Evolutionary conservation across 2,797 vertebrate genomes (phyloP), one percentile per base, ranked within the genome.

Genomic region (Siniperca obscura): DNA sequence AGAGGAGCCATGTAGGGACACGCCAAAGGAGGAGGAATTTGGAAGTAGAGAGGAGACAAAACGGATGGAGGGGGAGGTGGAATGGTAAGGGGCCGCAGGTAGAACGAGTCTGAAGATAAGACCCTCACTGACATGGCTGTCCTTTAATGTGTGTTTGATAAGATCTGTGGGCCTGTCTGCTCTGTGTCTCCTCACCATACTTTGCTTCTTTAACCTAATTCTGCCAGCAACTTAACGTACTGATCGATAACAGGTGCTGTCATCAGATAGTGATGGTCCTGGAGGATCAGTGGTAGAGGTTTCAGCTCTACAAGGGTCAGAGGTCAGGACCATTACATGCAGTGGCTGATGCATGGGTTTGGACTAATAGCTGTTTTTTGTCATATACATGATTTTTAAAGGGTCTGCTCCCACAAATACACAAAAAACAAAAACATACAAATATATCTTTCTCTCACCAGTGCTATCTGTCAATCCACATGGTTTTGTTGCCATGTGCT

Each of bases 1-100:
- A 13, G 34, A 70, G 67, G 74, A 89, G 70, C 88, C 81, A 19
- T 92, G 93, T 73, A 87, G 88, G 74, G 82, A 93, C 93, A 90
- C 14, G 89, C 79, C 52, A 17, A 46, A 67, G n/a, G 74, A 78
- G 27, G 67, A 73, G 38, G 27, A 52, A 80, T 66, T 50, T 50
- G 48, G 46, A 83, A 71, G 60, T 57, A 44, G n/a, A 56, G 27
- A 9, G 68, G 44, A 78, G 68, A 65, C 25, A 27, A 66, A 66
- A 40, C n/a, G 21, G n/a, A 44, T 59, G 50, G 66, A 61, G 52
- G 65, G 40, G 50, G 50, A 38, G 50, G 12, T 25, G 42, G 75
- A 62, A 36, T n/a, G 44, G 40, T n/a, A 53, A 48, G 52, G 69
- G 42, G 65, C 25, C 38, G 55, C 38, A 85, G 66, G 75, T 74